Percentiles rank a stretch among this genome's conserved stretches.
Conservation (phyloP, 2,113 vertebrate genomes). For the Urocitellus parryii region DNA sequence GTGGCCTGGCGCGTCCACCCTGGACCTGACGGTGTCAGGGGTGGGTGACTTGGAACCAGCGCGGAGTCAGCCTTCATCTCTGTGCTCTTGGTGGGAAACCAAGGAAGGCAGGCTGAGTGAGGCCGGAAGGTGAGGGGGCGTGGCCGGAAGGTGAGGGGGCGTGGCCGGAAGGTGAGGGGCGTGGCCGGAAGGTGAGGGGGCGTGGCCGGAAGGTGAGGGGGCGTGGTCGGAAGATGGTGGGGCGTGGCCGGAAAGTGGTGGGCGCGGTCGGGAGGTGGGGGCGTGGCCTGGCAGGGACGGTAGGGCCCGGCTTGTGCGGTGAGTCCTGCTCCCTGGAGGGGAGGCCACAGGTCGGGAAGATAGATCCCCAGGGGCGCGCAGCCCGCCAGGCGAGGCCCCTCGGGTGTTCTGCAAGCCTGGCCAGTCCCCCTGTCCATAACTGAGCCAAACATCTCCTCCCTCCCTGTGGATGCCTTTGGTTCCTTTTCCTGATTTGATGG, state of each 20-base stretch:
- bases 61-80: neutral
- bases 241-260: too few relatives aligned
- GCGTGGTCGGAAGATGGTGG: too few relatives aligned
- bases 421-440: too few relatives aligned
- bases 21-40: neutral
- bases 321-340: accelerated
- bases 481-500: neutral
- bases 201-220: too few relatives aligned
- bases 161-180: too few relatives aligned
- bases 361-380: neutral
- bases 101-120: neutral
- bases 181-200: too few relatives aligned
- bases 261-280: too few relatives aligned
- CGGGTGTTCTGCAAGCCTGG: accelerated
- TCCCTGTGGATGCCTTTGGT: neutral
- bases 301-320: neutral
- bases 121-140: too few relatives aligned
- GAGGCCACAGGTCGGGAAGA: neutral
- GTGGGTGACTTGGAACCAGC: neutral
- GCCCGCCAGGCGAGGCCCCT: too few relatives aligned
- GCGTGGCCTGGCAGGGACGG: too few relatives aligned
- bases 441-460: neutral
- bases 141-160: too few relatives aligned
- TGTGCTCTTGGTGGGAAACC: neutral
- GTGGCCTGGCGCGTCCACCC: accelerated